Percentiles rank a stretch among this genome's conserved stretches.
Evolutionary conservation across 1,140 invertebrate genomes (phyloP).

Genomic region (Orchestia grillus): DNA sequence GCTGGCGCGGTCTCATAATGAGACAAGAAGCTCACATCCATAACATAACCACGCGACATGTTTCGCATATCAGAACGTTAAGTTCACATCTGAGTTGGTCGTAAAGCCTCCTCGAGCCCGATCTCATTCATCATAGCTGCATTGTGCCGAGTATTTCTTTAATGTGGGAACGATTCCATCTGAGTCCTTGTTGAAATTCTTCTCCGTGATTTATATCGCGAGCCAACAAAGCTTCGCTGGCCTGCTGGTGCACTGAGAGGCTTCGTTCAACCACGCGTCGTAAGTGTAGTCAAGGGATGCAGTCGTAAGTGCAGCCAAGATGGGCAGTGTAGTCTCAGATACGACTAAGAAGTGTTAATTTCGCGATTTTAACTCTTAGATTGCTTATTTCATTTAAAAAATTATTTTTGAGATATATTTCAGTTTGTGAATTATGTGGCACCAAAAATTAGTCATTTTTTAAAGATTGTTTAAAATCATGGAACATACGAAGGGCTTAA

Average conservation of each 20-base stretch:
- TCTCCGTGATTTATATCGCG: conserved; percentile 17
- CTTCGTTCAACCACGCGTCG: neutral
- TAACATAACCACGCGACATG: neutral
- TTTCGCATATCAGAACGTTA: neutral
- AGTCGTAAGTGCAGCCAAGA: neutral
- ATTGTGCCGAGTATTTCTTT: conserved; percentile 40
- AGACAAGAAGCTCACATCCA: neutral
- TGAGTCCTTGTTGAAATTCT: conserved; percentile 37
- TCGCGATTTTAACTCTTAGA: no score
- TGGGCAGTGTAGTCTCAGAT: neutral
- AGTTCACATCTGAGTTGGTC: neutral
- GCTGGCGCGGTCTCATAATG: neutral
- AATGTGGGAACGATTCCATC: conserved; percentile 51
- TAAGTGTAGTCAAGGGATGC: no score
- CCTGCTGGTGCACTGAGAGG: neutral
- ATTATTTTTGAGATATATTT: no score
- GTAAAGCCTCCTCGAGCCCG: neutral
- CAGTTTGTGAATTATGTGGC: no score
- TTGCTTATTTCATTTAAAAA: no score
- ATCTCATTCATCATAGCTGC: conserved; percentile 43
- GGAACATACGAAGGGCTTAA: no score
- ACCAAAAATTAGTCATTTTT: no score
- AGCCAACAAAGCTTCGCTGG: neutral
- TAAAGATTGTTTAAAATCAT: no score
- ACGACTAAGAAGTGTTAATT: neutral